Conservation (phyloP, 2,888 invertebrate species). For the Linnaemya tessellans region DNA sequence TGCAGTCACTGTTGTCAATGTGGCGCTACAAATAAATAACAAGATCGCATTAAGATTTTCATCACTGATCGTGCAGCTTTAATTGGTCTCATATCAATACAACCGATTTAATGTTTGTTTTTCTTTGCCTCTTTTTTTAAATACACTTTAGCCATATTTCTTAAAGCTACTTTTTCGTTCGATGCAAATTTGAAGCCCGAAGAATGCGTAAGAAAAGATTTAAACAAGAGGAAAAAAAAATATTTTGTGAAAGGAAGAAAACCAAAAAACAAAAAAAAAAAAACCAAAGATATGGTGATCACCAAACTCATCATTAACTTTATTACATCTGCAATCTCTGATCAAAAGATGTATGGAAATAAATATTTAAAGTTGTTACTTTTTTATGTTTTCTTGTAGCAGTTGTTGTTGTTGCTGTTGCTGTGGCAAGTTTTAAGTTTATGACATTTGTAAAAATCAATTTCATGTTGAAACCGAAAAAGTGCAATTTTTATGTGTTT, state of each 20-base stretch:
- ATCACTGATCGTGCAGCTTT: conserved; percentile 74
- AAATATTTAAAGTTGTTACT: conserved; percentile 5
- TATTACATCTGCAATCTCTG: conserved; percentile 42
- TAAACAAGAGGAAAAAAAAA: background rate
- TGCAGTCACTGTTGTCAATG: conserved; percentile 70
- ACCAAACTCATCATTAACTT: conserved; percentile 41
- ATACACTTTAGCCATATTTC: conserved; percentile 43
- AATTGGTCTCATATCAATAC: conserved; percentile 73
- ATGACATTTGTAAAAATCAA: conserved; percentile 72
- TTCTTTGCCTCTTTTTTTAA: conserved; percentile 8
- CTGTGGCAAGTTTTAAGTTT: conserved; percentile 59
- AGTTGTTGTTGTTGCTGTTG: background rate
- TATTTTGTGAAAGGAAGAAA: conserved; percentile 40
- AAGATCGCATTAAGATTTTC: conserved; percentile 76
- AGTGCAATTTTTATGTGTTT: background rate
- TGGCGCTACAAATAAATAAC: conserved; percentile 76
- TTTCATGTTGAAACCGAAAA: conserved; percentile 58
- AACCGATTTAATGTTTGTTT: conserved; percentile 55
- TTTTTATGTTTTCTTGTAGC: background rate
- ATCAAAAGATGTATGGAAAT: conserved; percentile 34
- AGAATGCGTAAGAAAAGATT: conserved; percentile 50
- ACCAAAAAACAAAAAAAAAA: background rate
- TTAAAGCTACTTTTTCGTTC: background rate
- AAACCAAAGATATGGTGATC: conserved; percentile 6
- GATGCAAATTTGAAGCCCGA: conserved; percentile 29